These are phyloP conservation scores for Melieria picta DNA, from an alignment of 2,888 invertebrate genomes.

Conservation along the genomic window DNA sequence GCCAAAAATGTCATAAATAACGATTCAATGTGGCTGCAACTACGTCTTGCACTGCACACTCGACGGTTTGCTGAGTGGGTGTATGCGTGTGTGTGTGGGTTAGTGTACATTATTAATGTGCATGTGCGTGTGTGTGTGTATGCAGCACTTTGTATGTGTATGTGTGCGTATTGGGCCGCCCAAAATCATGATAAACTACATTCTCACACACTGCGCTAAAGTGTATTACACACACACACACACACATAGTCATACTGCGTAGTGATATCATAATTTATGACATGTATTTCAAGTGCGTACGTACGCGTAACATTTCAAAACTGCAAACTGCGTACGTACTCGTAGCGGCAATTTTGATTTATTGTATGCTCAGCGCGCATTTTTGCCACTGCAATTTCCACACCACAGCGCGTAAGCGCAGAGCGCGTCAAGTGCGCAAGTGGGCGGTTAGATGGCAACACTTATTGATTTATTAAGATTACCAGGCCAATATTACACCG, in stretches of 20 bases:
- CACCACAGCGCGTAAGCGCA: too few species aligned
- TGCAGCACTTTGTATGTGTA: not conserved
- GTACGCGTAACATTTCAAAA: not conserved
- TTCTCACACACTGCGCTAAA: not conserved
- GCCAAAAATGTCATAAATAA: conserved; percentile 35
- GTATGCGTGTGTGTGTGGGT: not conserved
- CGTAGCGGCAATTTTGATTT: too few species aligned
- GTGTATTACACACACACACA: not conserved
- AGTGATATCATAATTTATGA: conserved; percentile 30
- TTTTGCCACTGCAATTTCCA: too few species aligned
- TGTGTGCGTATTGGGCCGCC: not conserved
- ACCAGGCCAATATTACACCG: too few species aligned
- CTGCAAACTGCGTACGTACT: too few species aligned
- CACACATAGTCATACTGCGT: not conserved
- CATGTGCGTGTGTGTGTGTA: not conserved
- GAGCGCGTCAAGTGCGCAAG: too few species aligned
- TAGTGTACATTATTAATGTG: not conserved
- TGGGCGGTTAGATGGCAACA: too few species aligned
- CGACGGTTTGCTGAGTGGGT: not conserved
- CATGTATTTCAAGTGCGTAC: conserved; percentile 8
- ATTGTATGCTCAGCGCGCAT: too few species aligned
- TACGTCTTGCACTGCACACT: not conserved
- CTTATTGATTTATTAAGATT: too few species aligned
- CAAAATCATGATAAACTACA: conserved; percentile 31
- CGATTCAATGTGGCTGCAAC: conserved; percentile 18